phyloP scores from a whole-genome alignment of 2,113 vertebrate species.

The Nibea albiflora region DNA sequence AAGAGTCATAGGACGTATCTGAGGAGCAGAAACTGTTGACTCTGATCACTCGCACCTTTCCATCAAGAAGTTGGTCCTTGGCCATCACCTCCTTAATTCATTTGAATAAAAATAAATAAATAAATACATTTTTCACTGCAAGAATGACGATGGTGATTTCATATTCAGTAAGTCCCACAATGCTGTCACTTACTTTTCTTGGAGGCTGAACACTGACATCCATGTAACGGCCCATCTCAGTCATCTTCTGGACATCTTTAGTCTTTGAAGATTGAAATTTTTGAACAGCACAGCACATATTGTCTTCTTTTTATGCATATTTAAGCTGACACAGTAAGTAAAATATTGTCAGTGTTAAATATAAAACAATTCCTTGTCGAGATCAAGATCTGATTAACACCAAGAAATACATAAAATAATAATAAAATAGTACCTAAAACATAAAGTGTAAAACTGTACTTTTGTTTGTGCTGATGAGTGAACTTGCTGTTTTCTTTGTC shows the following conservation, averaged over 20 bases:
- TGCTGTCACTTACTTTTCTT: slow-evolving; percentile 76
- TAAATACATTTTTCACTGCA: not conserved
- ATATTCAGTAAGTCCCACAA: too few relatives aligned
- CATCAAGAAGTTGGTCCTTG: slow-evolving; percentile 15
- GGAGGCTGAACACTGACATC: slow-evolving; percentile 82
- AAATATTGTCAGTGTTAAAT: not conserved
- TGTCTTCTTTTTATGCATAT: not conserved
- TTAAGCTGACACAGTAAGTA: not conserved
- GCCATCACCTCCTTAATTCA: slow-evolving; percentile 72
- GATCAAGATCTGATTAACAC: not conserved
- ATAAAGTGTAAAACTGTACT: slow-evolving; percentile 10
- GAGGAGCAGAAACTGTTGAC: slow-evolving; percentile 73
- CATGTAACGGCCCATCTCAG: slow-evolving; percentile 82
- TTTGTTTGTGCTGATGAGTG: slow-evolving; percentile 38
- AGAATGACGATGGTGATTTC: not conserved
- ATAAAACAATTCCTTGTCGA: not conserved
- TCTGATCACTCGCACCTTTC: slow-evolving; percentile 57
- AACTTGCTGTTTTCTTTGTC: slow-evolving; percentile 12
- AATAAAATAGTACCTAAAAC: not conserved
- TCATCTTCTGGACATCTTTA: slow-evolving; percentile 62
- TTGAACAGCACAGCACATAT: too few relatives aligned
- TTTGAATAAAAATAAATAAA: not conserved
- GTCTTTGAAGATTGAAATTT: slow-evolving; percentile 35
- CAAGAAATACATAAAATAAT: not conserved
- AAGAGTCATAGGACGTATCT: slow-evolving; percentile 80